Conservation (phyloP, 2,888 invertebrate species). For the Orthosia gracilis region DNA sequence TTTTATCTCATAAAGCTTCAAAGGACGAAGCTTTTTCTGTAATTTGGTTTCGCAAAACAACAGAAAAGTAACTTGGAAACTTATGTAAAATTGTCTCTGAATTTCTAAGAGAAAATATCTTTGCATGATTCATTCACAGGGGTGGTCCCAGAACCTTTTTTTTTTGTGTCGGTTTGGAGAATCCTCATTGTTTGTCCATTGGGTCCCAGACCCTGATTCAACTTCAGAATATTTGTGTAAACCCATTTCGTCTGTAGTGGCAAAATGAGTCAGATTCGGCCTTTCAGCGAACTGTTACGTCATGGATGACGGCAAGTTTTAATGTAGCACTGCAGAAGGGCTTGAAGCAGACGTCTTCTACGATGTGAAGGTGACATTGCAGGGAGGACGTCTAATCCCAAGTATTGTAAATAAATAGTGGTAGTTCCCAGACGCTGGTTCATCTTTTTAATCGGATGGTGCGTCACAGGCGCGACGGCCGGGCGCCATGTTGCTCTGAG, state of each 20-base stretch:
- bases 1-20: constrained; percentile 22
- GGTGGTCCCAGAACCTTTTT: too few relatives aligned
- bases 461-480: constrained; percentile 77
- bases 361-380: constrained; percentile 51
- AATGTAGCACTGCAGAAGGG: constrained; percentile 1
- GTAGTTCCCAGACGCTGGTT: constrained; percentile 62
- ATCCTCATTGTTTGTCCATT: too few relatives aligned
- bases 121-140: constrained; percentile 31
- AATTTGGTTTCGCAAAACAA: constrained; percentile 43
- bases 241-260: not conserved
- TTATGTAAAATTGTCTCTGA: constrained; percentile 14
- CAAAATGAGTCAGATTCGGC: constrained; percentile 2
- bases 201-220: not conserved
- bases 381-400: constrained; percentile 26
- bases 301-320: constrained; percentile 1
- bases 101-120: constrained; percentile 11
- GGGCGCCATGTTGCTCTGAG: constrained; percentile 67
- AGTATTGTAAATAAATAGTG: constrained; percentile 63
- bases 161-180: too few relatives aligned
- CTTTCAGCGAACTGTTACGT: not conserved
- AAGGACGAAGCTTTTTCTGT: constrained; percentile 6
- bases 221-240: constrained; percentile 4
- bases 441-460: constrained; percentile 66
- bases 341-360: constrained; percentile 34
- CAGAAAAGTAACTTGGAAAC: constrained; percentile 11